Percentiles rank a stretch among this genome's conserved stretches.
phyloP scores from a whole-genome alignment of 2,113 vertebrate genomes.

The Myocastor coypus region DNA sequence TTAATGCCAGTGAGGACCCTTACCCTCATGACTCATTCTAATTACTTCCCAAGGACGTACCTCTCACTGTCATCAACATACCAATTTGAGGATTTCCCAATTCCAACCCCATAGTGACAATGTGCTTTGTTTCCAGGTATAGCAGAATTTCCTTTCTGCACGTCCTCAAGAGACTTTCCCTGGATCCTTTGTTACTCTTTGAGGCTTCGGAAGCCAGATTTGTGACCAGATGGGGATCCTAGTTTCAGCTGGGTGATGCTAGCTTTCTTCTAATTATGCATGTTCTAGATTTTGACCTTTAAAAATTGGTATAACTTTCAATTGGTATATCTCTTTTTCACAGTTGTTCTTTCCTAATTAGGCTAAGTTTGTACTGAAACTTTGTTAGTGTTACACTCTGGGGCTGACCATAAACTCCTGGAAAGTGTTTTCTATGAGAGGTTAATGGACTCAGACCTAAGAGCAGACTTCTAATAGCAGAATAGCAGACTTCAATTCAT shows the following conservation, averaged over 20 bases:
- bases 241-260: neutral
- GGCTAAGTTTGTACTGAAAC: neutral
- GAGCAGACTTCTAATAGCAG: neutral
- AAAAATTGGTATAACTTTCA: neutral
- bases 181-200: neutral
- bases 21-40: neutral
- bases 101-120: neutral
- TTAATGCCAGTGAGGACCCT: neutral
- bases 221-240: neutral
- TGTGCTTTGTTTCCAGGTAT: neutral
- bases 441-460: neutral
- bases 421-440: neutral
- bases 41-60: neutral
- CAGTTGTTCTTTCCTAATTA: neutral
- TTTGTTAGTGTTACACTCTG: neutral
- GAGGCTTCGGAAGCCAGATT: neutral
- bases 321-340: neutral
- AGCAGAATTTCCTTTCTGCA: neutral
- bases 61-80: neutral
- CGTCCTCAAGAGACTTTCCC: neutral
- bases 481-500: neutral
- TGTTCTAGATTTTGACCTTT: conserved; percentile 5
- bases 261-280: neutral
- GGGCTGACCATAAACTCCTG: neutral
- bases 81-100: neutral